Evolutionary conservation across 2,888 invertebrate species (phyloP), one percentile per base, ranked within the genome.

Genomic region (Agonopterix subpropinquella): DNA sequence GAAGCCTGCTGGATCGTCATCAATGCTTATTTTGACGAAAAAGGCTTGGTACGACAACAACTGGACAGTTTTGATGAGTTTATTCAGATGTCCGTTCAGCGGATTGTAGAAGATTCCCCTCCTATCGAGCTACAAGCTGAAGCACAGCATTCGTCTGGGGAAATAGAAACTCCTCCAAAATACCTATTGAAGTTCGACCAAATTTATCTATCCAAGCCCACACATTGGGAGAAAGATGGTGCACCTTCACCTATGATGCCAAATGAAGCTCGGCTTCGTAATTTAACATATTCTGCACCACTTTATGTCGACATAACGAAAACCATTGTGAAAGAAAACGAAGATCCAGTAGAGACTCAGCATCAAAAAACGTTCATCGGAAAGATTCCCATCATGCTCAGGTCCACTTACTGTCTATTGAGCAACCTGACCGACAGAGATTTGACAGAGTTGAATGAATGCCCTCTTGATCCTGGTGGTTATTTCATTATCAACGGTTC

Each of bases 1-100:
- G 99, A 99, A 90, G 99, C 99, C 43, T 99, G 99, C 72, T 99
- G 99, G 99, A 98, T 99, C 72, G 99, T 99, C 53, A 99, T 99
- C 73, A 98, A 98, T 76, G 98, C 99, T 0, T 99, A 99, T 83
- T 99, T 99, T 75, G 99, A 99, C 76, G 99, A 99, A 79, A 99
- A 99, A 84, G 99, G 99, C 79, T 91, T 99, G 57, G 99, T 99
- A 43, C 92, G 99, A 47, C 99, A 99, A 77, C 99, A 99, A 77
- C 89, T 99, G 61, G 99, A 99, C 79, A 99, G 98, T 70, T 99
- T 99, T 73, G 99, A 99, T 90, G 99, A 99, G 89, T 99, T 99
- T 73, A 99, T 99, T 75, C 99, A 98, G 82, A 99, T 99, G 99
- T 98, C 98, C 8, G 98, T 99, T 7, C 99, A 99, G 78, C 91